These are phyloP conservation scores for Cepphus grylle DNA, from an alignment of 2,113 vertebrate genomes.

Conservation along the genomic window DNA sequence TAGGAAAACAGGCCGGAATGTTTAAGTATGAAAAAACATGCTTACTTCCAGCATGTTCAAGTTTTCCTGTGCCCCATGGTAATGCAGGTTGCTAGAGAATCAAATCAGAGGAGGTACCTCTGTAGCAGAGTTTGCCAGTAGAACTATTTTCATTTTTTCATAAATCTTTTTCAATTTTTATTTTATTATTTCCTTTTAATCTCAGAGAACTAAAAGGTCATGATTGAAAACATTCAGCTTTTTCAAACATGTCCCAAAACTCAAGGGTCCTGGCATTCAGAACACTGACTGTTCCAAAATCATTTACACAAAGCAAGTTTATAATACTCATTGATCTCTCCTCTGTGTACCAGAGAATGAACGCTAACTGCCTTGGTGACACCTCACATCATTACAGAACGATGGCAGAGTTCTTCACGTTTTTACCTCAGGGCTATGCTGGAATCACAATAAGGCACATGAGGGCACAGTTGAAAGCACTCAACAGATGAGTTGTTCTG, in stretches of 20 bases:
- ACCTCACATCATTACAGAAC: background rate
- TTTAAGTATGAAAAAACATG: slow-evolving; percentile 8
- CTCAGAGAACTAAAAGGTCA: background rate
- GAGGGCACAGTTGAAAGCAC: background rate
- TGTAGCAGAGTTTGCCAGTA: background rate
- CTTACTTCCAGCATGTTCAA: background rate
- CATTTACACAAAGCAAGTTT: background rate
- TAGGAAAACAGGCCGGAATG: background rate
- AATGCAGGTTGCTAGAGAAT: background rate
- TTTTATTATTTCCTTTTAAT: background rate
- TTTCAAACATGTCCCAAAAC: slow-evolving; percentile 6
- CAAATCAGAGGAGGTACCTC: background rate
- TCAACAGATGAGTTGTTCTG: background rate
- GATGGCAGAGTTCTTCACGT: background rate
- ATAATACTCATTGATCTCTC: background rate
- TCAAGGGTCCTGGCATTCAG: background rate
- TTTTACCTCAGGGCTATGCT: background rate
- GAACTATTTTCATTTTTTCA: background rate
- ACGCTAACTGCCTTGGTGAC: background rate
- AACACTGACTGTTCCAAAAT: background rate
- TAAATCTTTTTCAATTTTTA: background rate
- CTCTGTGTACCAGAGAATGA: background rate
- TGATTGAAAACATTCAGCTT: slow-evolving; percentile 9
- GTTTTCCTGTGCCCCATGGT: background rate
- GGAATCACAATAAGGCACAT: background rate